These are phyloP conservation scores for Oenanthe oenanthe DNA, from an alignment of 2,113 vertebrate genomes.

Conservation along the genomic window DNA sequence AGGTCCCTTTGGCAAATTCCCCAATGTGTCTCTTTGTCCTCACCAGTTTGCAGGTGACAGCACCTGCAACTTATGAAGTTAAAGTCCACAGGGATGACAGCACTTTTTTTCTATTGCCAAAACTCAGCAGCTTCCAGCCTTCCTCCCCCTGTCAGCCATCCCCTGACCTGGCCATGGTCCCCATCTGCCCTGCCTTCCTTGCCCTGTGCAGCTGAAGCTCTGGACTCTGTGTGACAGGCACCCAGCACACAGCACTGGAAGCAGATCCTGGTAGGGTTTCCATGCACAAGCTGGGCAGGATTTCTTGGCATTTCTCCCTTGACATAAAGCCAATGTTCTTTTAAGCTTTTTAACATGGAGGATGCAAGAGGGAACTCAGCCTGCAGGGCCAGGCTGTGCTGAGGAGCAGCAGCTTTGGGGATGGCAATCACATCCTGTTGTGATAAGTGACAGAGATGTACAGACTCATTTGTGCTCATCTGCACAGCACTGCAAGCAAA, in stretches of 20 bases:
- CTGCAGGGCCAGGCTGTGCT: not conserved
- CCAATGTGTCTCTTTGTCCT: not conserved
- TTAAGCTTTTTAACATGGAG: not conserved
- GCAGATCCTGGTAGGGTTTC: not conserved
- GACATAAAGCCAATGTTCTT: not conserved
- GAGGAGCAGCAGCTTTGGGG: not conserved
- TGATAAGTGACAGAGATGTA: not conserved
- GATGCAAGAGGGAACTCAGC: not conserved
- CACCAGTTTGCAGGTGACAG: not conserved
- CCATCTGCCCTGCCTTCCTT: not conserved
- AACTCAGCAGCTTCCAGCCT: not conserved
- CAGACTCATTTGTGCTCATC: not conserved
- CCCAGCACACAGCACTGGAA: not conserved
- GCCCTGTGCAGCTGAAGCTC: not conserved
- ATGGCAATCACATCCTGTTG: not conserved
- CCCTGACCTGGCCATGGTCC: not conserved
- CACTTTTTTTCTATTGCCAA: not conserved
- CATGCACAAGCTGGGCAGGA: not conserved
- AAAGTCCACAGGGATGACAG: not conserved
- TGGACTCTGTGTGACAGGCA: not conserved
- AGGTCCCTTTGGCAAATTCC: not conserved
- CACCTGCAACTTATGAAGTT: not conserved
- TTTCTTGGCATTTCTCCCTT: not conserved
- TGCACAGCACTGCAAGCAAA: not conserved
- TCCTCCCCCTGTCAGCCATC: not conserved